phyloP scores from a whole-genome alignment of 2,888 invertebrate species.

The Mythimna pallens region DNA sequence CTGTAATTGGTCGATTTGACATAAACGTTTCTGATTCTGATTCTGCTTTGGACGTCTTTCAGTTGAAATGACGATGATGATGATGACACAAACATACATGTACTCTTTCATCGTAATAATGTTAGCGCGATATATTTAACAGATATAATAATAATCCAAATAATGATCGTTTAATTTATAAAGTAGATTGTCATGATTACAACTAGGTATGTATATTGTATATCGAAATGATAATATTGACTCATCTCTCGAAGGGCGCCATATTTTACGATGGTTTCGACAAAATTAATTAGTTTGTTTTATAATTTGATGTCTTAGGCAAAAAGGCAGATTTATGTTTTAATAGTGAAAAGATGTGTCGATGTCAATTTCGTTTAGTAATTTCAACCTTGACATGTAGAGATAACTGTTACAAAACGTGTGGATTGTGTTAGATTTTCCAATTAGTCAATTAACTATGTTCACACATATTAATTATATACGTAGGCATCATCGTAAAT shows the following conservation, averaged over 20 bases:
- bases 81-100: no score
- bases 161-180: no score
- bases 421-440: not conserved
- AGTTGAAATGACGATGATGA: no score
- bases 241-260: constrained; percentile 18
- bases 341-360: not conserved
- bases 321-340: not conserved
- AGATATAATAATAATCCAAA: no score
- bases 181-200: not conserved
- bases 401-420: constrained; percentile 9
- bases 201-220: not conserved
- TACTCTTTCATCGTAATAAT: no score
- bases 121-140: no score
- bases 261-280: constrained; percentile 12
- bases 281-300: constrained; percentile 3
- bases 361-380: constrained; percentile 23
- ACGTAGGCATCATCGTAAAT: no score
- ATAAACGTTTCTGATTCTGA: no score
- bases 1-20: no score
- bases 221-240: constrained; percentile 3
- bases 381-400: constrained; percentile 37
- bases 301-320: constrained; percentile 14
- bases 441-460: not conserved
- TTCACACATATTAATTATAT: not conserved
- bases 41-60: no score